These are phyloP conservation scores for Polymixis flavicincta DNA, from an alignment of 2,888 invertebrate species.

Conservation along the genomic window DNA sequence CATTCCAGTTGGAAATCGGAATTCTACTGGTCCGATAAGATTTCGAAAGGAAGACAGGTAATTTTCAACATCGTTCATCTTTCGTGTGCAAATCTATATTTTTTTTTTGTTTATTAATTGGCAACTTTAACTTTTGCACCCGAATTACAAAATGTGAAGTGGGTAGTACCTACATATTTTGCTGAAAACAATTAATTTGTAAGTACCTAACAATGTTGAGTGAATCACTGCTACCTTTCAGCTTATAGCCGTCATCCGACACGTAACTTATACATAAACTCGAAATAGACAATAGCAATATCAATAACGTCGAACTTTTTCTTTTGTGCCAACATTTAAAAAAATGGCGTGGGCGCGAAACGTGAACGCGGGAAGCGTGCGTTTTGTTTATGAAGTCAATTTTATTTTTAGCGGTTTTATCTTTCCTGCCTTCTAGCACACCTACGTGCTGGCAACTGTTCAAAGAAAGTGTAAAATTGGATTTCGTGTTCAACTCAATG, in stretches of 20 bases:
- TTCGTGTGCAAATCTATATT: constrained; percentile 16
- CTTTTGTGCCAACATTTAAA: constrained; percentile 69
- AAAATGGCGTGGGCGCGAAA: constrained; percentile 76
- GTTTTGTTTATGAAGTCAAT: constrained; percentile 87
- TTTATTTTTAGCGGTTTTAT: constrained; percentile 88
- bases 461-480: constrained; percentile 89
- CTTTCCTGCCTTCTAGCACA: constrained; percentile 87
- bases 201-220: constrained; percentile 20
- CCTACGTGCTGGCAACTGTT: constrained; percentile 87
- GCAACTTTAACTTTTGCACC: constrained; percentile 1
- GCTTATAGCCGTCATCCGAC: constrained; percentile 40
- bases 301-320: constrained; percentile 57
- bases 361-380: constrained; percentile 78
- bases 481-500: constrained; percentile 74
- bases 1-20: background rate
- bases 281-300: constrained; percentile 56
- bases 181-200: constrained; percentile 7
- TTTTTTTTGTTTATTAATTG: background rate
- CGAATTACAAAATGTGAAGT: background rate
- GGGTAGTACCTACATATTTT: background rate
- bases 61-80: background rate
- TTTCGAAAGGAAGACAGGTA: background rate
- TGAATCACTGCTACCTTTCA: constrained; percentile 26
- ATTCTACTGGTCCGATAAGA: background rate
- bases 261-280: constrained; percentile 51